Evolutionary conservation across 2,113 vertebrate species (phyloP).

Genomic region (Ciconia stormi): DNA sequence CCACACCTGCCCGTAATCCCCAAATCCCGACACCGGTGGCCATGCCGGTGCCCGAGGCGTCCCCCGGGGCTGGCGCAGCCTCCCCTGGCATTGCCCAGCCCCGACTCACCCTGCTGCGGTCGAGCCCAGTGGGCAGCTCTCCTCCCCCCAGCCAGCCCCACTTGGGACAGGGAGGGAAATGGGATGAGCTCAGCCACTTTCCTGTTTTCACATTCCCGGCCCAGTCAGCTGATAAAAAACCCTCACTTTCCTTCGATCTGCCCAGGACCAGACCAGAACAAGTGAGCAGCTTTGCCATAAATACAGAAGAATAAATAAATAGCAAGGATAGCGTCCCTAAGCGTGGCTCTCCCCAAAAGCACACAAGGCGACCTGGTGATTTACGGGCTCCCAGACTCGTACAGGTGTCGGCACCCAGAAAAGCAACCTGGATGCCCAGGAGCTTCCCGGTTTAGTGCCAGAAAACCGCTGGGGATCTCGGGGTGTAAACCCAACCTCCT

Average conservation of each 20-base stretch:
- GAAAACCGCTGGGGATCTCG: fast-evolving
- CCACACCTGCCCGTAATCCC: neutral
- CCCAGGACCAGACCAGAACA: neutral
- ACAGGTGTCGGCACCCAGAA: fast-evolving
- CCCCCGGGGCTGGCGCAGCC: neutral
- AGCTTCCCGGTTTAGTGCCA: neutral
- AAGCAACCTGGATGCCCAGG: fast-evolving
- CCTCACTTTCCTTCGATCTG: neutral
- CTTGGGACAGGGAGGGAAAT: neutral
- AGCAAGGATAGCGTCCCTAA: fast-evolving
- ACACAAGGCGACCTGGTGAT: fast-evolving
- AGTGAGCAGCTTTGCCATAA: neutral
- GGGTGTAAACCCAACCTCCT: neutral
- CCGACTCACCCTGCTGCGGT: neutral
- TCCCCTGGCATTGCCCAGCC: neutral
- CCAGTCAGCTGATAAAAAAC: neutral
- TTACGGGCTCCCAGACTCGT: fast-evolving
- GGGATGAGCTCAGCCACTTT: slow-evolving; percentile 52
- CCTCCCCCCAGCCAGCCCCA: neutral
- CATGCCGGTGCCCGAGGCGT: fast-evolving
- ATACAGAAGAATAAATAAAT: neutral
- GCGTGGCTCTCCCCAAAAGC: neutral
- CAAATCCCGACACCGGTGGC: fast-evolving
- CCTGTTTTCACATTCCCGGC: slow-evolving; percentile 29
- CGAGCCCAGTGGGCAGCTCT: neutral